These are phyloP conservation scores for Oreotrochilus melanogaster DNA, from an alignment of 2,113 vertebrate species.

Conservation along the genomic window DNA sequence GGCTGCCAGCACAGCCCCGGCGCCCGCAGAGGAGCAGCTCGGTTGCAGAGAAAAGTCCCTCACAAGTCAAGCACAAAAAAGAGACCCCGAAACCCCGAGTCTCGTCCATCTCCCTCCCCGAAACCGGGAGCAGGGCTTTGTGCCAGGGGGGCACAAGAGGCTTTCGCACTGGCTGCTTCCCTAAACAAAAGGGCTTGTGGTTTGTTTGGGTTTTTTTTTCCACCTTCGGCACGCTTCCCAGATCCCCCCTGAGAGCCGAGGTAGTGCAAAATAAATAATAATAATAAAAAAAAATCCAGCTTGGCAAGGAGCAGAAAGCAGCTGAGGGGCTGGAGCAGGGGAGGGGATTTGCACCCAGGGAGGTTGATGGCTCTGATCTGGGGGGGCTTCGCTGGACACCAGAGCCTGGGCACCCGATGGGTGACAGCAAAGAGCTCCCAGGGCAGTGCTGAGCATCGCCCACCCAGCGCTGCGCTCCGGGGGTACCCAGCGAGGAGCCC, in stretches of 20 bases:
- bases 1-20: fast-evolving
- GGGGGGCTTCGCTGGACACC: no score
- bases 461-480: not conserved
- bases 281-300: not conserved
- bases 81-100: fast-evolving
- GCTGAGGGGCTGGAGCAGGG: not conserved
- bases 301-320: fast-evolving
- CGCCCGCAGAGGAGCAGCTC: not conserved
- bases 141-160: fast-evolving
- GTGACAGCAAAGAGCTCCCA: no score
- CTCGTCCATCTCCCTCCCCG: not conserved
- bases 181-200: no score
- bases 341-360: fast-evolving
- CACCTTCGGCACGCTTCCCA: fast-evolving
- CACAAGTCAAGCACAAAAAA: not conserved
- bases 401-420: no score
- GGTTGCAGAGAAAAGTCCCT: fast-evolving
- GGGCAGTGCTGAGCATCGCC: not conserved
- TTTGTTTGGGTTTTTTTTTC: not conserved
- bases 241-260: not conserved
- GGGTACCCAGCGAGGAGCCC: not conserved
- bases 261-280: no score
- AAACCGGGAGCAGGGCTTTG: fast-evolving
- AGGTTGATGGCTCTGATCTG: fast-evolving
- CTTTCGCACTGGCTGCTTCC: fast-evolving